A percentile compares a stretch with the other conserved stretches of the same genome.
phyloP scores from a whole-genome alignment of 2,888 invertebrate species.

The Scrobipalpa costella region DNA sequence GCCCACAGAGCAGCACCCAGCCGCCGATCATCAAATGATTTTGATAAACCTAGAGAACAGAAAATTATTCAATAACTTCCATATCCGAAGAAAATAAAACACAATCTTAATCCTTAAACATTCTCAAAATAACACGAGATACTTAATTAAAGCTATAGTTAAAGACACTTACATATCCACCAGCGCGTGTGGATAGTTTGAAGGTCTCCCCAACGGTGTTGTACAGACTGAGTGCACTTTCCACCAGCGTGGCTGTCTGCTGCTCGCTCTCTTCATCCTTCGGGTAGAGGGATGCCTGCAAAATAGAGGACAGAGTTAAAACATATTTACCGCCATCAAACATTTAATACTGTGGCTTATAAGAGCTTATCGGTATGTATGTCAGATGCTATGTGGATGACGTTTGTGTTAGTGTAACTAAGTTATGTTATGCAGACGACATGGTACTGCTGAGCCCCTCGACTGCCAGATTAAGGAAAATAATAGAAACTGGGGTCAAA shows the following conservation, averaged over 20 bases:
- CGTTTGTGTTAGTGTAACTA: no score
- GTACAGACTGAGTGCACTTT: constrained; percentile 93
- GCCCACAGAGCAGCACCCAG: constrained; percentile 92
- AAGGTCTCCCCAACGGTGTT: constrained; percentile 90
- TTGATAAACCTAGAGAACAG: constrained; percentile 85
- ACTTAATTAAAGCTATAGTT: no score
- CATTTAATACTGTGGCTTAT: no score
- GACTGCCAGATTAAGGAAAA: no score
- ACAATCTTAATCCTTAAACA: no score
- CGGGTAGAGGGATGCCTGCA: constrained; percentile 70
- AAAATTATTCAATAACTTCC: not conserved
- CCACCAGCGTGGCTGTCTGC: constrained; percentile 90
- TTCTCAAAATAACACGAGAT: no score
- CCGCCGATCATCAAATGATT: constrained; percentile 94
- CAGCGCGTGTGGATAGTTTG: constrained; percentile 91
- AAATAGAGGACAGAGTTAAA: not conserved
- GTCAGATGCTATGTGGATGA: no score
- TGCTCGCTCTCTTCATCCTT: constrained; percentile 91
- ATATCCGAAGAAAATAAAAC: not conserved
- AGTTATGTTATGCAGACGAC: no score
- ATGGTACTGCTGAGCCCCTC: no score
- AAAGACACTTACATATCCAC: constrained; percentile 86
- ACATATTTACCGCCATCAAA: not conserved
- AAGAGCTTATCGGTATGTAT: no score
- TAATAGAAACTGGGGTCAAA: no score